Conservation (phyloP, 2,888 invertebrate genomes). For the Limnephilus auricula region DNA sequence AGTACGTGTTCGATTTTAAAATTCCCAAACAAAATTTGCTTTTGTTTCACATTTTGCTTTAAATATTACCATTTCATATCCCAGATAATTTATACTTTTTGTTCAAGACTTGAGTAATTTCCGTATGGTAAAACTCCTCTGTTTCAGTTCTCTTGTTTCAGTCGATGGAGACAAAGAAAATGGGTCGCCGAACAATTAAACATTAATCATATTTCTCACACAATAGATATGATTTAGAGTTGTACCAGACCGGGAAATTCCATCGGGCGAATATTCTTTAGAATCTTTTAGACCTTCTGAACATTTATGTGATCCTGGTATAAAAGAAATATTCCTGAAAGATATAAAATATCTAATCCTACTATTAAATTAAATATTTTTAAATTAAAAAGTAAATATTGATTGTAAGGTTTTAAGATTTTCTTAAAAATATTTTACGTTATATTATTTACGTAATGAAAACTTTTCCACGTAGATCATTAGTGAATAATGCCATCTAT, state of each 20-base stretch:
- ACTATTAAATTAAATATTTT: no score
- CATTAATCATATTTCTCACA: conserved; percentile 30
- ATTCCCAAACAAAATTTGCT: background rate
- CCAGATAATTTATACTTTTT: background rate
- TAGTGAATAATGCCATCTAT: conserved; percentile 15
- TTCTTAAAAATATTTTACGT: no score
- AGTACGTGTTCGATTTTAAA: no score
- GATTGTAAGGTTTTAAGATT: no score
- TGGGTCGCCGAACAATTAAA: background rate
- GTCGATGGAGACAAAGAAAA: conserved; percentile 13
- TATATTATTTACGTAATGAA: background rate
- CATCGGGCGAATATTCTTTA: background rate
- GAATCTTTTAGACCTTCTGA: background rate
- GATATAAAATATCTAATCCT: background rate
- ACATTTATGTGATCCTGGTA: background rate
- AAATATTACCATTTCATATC: background rate
- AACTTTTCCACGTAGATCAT: background rate
- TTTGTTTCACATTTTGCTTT: background rate
- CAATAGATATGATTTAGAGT: conserved; percentile 33
- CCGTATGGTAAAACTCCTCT: conserved; percentile 8
- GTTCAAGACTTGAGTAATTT: background rate
- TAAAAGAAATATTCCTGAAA: background rate
- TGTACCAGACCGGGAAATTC: background rate
- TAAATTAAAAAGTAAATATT: no score
- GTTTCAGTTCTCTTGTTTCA: conserved; percentile 22